A percentile compares a stretch with the other conserved stretches of the same genome.
Conservation (phyloP, 1,140 invertebrate genomes). For the Sarcophaga bullata region DNA sequence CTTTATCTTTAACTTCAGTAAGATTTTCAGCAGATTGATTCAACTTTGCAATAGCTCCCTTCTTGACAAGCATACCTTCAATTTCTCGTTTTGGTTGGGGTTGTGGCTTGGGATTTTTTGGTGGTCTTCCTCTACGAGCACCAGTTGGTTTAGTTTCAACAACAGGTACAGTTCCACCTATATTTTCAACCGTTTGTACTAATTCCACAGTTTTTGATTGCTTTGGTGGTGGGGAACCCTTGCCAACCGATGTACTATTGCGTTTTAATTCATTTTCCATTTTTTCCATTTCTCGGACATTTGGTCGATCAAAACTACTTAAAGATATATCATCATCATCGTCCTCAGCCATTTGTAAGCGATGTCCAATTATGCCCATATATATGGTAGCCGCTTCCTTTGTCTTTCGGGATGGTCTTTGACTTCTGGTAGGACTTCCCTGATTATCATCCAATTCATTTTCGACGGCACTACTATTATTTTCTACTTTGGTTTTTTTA, state of each 20-base stretch:
- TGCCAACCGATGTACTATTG: slow-evolving; percentile 61
- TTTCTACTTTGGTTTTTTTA: slow-evolving; percentile 43
- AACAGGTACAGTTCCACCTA: slow-evolving; percentile 2
- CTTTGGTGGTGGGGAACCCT: slow-evolving; percentile 44
- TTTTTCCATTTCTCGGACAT: slow-evolving; percentile 71
- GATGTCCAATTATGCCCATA: slow-evolving; percentile 79
- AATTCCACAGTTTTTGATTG: slow-evolving; percentile 38
- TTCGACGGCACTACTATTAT: not conserved
- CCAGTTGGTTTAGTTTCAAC: slow-evolving; percentile 41
- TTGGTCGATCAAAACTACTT: slow-evolving; percentile 76
- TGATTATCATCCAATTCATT: slow-evolving; percentile 29
- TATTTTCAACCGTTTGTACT: slow-evolving; percentile 40
- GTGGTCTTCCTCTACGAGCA: slow-evolving; percentile 53
- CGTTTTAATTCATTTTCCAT: slow-evolving; percentile 73
- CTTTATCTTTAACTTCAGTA: slow-evolving; percentile 28
- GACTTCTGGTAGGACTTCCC: slow-evolving; percentile 51
- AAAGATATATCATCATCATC: slow-evolving; percentile 74
- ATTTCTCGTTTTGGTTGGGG: slow-evolving; percentile 53
- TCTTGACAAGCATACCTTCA: slow-evolving; percentile 63
- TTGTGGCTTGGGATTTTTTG: slow-evolving; percentile 36
- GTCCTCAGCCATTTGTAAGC: slow-evolving; percentile 70
- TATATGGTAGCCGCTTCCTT: slow-evolving; percentile 80
- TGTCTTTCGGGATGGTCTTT: slow-evolving; percentile 75
- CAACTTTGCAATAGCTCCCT: slow-evolving; percentile 56
- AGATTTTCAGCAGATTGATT: slow-evolving; percentile 30